A percentile compares a stretch with the other conserved stretches of the same genome.
Conservation (phyloP, 2,113 vertebrate species). For the human region GRCh38 chr5:40348501-40349000, state of each 20-base stretch:
- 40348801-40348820: neutral
- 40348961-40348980: neutral
- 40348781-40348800: neutral
- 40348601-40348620: neutral
- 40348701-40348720: neutral
- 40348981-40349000: neutral
- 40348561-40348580: neutral
- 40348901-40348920: neutral
- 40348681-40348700: neutral
- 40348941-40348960: neutral
- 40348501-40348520: neutral
- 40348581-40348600: neutral
- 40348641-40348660: neutral
- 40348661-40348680: neutral
- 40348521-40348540: neutral
- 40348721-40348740: neutral
- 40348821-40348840: neutral
- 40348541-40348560: neutral
- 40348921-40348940: neutral
- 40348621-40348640: neutral
- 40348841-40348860: neutral
- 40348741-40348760: neutral
- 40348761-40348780: neutral
- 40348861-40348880: neutral
- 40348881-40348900: neutral